phyloP scores from a whole-genome alignment of 2,797 vertebrate genomes.

The Lerista edwardsae region DNA sequence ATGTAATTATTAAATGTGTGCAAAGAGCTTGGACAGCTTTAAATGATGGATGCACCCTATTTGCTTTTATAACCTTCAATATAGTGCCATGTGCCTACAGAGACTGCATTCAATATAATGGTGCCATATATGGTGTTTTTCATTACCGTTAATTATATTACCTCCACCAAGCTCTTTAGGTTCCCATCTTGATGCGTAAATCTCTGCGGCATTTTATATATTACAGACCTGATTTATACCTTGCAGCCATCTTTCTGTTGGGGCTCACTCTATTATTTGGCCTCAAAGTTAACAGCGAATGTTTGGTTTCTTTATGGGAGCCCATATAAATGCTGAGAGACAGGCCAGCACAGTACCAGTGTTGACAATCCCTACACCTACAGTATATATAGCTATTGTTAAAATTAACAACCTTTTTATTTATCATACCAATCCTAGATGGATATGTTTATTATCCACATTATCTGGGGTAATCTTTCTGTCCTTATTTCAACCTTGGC shows the following conservation, averaged over 20 bases:
- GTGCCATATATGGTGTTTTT: conserved; percentile 35
- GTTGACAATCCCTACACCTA: conserved; percentile 63
- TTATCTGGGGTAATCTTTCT: conserved; percentile 64
- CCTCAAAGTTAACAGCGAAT: conserved; percentile 60
- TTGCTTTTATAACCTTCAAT: conserved; percentile 38
- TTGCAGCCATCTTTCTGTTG: conserved; percentile 58
- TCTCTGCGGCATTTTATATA: conserved; percentile 54
- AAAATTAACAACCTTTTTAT: conserved; percentile 74
- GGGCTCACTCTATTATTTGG: conserved; percentile 53
- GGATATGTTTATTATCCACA: conserved; percentile 71
- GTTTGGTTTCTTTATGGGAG: conserved; percentile 65
- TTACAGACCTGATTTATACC: conserved; percentile 45
- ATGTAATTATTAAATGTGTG: background rate
- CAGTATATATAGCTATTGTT: conserved; percentile 59
- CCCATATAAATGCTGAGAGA: conserved; percentile 69
- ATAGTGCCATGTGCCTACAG: background rate
- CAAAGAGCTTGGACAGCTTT: conserved; percentile 20
- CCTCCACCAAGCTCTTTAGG: conserved; percentile 53
- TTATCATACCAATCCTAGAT: conserved; percentile 73
- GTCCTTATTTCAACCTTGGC: conserved; percentile 63
- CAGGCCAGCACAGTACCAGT: conserved; percentile 57
- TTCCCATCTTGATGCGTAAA: conserved; percentile 58
- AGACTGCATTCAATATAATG: conserved; percentile 14
- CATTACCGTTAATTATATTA: conserved; percentile 35
- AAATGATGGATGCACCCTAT: background rate